phyloP scores from a whole-genome alignment of 2,888 invertebrate genomes.

The Pseudoips prasinana region DNA sequence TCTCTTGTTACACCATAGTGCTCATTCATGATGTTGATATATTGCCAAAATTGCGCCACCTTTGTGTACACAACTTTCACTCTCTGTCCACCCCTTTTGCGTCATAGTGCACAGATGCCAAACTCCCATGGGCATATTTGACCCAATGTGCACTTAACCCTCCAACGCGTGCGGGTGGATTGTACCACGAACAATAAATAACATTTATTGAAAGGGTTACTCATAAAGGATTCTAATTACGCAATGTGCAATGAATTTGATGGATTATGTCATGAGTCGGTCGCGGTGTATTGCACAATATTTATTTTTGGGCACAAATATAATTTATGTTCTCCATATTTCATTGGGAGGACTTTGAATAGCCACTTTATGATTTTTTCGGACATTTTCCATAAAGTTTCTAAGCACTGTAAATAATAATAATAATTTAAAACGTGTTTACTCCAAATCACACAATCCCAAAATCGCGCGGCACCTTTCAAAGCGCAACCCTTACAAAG shows the following conservation, averaged over 20 bases:
- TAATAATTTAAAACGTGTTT: constrained; percentile 13
- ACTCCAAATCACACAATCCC: constrained; percentile 28
- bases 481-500: constrained; percentile 61
- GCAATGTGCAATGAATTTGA: constrained; percentile 44
- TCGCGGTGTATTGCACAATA: constrained; percentile 31
- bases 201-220: constrained; percentile 46
- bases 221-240: constrained; percentile 49
- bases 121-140: constrained; percentile 36
- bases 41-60: constrained; percentile 9
- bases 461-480: constrained; percentile 48
- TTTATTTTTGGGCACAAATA: constrained; percentile 26
- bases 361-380: constrained; percentile 20
- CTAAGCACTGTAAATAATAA: constrained; percentile 4
- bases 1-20: constrained; percentile 1
- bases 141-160: constrained; percentile 37
- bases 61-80: constrained; percentile 38
- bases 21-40: constrained; percentile 12
- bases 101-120: constrained; percentile 53
- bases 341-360: constrained; percentile 26
- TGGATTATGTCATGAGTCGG: constrained; percentile 37
- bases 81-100: constrained; percentile 41
- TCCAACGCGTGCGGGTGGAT: constrained; percentile 43
- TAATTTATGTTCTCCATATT: constrained; percentile 22
- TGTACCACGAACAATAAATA: constrained; percentile 37
- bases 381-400: constrained; percentile 1